Base-by-base conservation (phyloP, 2,888 invertebrate genomes). In the Poecilus cupreus region DNA sequence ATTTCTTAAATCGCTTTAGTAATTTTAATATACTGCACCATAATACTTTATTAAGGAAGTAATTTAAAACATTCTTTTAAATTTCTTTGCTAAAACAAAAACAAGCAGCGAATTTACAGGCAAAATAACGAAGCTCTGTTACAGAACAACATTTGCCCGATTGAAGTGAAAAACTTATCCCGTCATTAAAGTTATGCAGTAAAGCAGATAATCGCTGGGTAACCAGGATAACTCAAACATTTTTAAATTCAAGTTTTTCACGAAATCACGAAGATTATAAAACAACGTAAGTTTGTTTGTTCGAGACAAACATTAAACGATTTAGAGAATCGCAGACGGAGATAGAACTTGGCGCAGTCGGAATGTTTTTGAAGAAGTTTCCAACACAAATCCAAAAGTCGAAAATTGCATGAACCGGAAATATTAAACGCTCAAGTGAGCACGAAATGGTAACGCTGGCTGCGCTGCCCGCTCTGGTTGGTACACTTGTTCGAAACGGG, bases 351-450 rank as follows among this genome's bases (percentile, higher is more conserved):
- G 8, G 37, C 74, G 6, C 24, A 51, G 32, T 75, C 13, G 54
- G 26, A 75, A 75, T 75, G 51, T 77, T 60, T 77, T 77, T 32
- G 16, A 22, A 37, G 60, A 77, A 77, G 60, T 64, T 77, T 46
- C 22, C 16, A 64, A 77, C 60, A 80, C 80, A 80, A 80, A 80
- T 80, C 46, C 80, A 72, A 57, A 80, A 80, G 80, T 80, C 80
- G 80, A 72, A 80, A 80, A 80, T 72, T 32, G 80, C 80, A 72
- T 72, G 80, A 80, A 72, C 80, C 80, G 80, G 80, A 80, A 80
- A 72, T 80, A 80, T 80, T 51, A 72, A 80, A 72, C 80, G 80
- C 70, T 80, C 49, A 54, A 80, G 54, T 57, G 72, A 51, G 68
- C 80, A 26, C 79, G 32, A n/a, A 43, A 43, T n/a, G 43, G n/a